Base-by-base conservation (phyloP, 2,888 invertebrate genomes). In the Eugnorisma glareosa region DNA sequence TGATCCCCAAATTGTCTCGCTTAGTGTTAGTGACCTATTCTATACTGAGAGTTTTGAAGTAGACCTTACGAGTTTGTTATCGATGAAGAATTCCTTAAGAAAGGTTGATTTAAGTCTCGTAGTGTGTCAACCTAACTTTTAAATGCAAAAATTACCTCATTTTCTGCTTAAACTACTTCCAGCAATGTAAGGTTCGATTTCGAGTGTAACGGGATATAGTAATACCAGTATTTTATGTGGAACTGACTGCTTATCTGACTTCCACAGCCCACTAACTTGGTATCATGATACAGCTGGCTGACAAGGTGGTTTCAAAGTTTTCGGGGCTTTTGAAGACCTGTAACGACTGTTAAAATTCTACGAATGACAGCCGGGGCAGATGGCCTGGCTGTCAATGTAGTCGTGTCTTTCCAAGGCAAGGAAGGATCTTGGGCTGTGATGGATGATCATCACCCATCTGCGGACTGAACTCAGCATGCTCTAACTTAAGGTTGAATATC, bases 1-100 rank as follows among this genome's bases (percentile, higher is more conserved):
- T 31, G 35, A 54, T 71, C 24, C 11, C 37, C 51, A 45, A 70
- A 79, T 79, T 61, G 48, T 28, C 35, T 28, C 5, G 31, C 21
- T 21, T 35, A 69, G n/a, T 31, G 21, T n/a, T 18, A 18, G 24
- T 69, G 43, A 2, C 6, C 51, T 54, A 40, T 67, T 63, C 11
- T 28, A 3, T 18, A 37, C 24, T 11, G 35, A 37, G 35, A 63
- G 13, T 37, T 35, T 63, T 13, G 13, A 15, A 63, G n/a, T 63
- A 24, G n/a, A 13, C n/a, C 24, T 24, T 1, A 37, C 2, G 28
- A 28, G 57, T 57, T 15, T 28, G 28, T 15, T 57, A 28, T 11
- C 11, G n/a, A 51, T 51, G 51, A 51, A 24, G n/a, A 24, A n/a
- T 13, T 54, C 4, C n/a, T 13, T n/a, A 54, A 11, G 57, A 57